These are phyloP conservation scores for Syrista parreyssii DNA, from an alignment of 2,888 invertebrate genomes.

Conservation along the genomic window DNA sequence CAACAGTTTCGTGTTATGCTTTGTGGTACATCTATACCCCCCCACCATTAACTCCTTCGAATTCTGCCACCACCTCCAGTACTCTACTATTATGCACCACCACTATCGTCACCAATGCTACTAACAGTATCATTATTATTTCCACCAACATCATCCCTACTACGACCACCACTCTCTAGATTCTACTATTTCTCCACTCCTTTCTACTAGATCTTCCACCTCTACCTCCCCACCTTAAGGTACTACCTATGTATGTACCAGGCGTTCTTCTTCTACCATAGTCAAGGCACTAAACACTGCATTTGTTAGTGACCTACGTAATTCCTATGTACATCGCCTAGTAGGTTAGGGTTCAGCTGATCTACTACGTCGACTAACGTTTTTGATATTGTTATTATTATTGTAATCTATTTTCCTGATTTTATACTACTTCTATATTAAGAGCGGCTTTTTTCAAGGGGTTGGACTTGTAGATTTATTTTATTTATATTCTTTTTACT, in stretches of 20 bases:
- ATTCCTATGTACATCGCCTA: neutral
- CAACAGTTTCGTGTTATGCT: slow-evolving; percentile 48
- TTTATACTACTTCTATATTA: neutral
- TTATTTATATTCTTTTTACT: neutral
- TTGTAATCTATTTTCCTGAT: neutral
- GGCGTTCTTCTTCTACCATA: neutral
- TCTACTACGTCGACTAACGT: neutral
- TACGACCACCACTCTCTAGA: neutral
- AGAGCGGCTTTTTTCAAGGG: neutral
- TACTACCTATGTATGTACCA: neutral
- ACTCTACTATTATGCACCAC: neutral
- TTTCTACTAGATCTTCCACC: slow-evolving; percentile 17
- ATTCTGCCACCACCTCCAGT: neutral
- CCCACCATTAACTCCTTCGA: neutral
- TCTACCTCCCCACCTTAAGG: slow-evolving; percentile 6
- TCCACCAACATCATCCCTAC: neutral
- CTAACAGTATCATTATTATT: neutral
- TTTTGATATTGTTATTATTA: neutral
- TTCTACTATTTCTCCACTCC: neutral
- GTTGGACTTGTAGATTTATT: neutral
- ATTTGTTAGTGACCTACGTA: neutral
- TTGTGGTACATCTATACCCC: slow-evolving; percentile 39
- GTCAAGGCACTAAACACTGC: neutral
- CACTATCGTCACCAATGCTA: slow-evolving; percentile 17
- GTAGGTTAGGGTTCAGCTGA: neutral